Percentiles rank a stretch among this genome's conserved stretches.
phyloP scores from a whole-genome alignment of 2,797 vertebrate genomes.

The Premnoplex brunnescens region DNA sequence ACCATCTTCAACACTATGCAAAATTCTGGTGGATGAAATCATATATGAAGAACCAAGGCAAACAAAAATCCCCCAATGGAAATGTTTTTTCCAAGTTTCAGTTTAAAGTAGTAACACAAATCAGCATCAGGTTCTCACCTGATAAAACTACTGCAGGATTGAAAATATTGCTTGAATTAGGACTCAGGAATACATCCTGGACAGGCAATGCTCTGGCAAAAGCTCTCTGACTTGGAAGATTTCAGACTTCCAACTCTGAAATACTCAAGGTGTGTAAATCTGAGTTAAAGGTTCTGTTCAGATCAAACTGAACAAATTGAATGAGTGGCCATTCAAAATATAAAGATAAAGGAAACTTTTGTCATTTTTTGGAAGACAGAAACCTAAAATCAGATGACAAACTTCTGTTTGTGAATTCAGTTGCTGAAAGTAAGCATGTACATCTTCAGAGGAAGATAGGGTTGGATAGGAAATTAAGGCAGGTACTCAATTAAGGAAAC shows the following conservation, averaged over 20 bases:
- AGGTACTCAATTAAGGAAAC: neutral
- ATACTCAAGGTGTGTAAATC: neutral
- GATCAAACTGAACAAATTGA: neutral
- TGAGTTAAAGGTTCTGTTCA: neutral
- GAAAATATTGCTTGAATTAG: neutral
- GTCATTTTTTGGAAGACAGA: neutral
- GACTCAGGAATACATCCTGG: neutral
- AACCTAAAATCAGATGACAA: neutral
- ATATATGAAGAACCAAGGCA: neutral
- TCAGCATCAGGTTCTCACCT: neutral
- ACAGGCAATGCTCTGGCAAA: neutral
- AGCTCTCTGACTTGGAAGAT: neutral
- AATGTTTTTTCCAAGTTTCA: neutral
- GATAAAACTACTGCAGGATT: neutral
- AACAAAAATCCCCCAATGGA: neutral
- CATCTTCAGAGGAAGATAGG: neutral
- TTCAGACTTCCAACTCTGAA: neutral
- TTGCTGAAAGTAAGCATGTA: neutral
- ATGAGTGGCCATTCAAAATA: neutral
- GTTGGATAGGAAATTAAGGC: neutral
- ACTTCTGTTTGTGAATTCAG: neutral
- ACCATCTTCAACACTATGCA: conserved; percentile 41
- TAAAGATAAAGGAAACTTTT: neutral
- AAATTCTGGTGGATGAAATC: neutral
- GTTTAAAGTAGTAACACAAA: neutral